Base-by-base conservation (phyloP, 2,113 vertebrate species). In the Brachyistius frenatus region DNA sequence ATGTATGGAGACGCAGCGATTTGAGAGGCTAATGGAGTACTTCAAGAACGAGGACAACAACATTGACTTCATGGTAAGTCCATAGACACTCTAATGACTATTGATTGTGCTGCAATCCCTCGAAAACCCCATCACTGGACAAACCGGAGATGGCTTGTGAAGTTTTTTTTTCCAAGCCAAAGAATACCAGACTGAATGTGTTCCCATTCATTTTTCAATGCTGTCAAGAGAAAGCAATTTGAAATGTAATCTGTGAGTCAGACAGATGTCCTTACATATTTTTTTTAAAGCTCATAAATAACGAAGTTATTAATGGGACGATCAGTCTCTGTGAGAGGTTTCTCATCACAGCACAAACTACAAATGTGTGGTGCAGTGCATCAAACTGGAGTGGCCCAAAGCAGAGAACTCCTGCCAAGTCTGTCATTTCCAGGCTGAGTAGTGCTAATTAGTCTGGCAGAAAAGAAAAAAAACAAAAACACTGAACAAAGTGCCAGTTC, bases 21-120 rank as follows among this genome's bases (percentile, higher is more conserved):
- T 99, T 41, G 98, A 99, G 93, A 99, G 95, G 88, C 93, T 99
- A 73, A 99, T 99, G 98, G 98, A 99, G 94, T 96, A 98, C 91
- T 99, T 99, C 94, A 94, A 96, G 86, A 98, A 98, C 2, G 97
- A 99, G 68, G 98, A 99, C 93, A 99, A 97, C 93, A 99, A 99
- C 88, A 98, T 99, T 5, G 98, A 99, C 94, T 99, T 99, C 63
- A 99, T 99, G 98, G 98, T 97, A 86, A 3, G 66, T 62, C 13
- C 32, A 69, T 33, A 30, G 68, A 32, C 53, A 16, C 31, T 65
- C 47, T 85, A 84, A 85, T 80, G 63, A 75, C 46, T 80, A 83
- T 84, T 70, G 85, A 88, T 85, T 8, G 54, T 15, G n/a, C 82
- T 62, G 54, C 64, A 37, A 44, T 65, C 31, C 68, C 44, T 50